Conservation (phyloP, 1,140 invertebrate genomes). For the Eciton burchellii region DNA sequence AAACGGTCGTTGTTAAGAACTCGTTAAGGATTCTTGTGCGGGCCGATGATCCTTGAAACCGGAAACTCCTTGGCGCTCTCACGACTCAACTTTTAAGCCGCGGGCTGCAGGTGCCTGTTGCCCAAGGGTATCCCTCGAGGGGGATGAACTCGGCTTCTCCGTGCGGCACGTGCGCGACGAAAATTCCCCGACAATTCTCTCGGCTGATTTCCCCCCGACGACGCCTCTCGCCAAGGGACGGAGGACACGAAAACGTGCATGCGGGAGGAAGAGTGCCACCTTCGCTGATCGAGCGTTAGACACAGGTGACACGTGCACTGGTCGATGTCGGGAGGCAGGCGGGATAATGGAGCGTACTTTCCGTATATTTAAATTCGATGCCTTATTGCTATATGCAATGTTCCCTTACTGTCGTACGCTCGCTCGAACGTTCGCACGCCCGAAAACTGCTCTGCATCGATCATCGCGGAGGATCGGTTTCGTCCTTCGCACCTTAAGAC, state of each 20-base stretch:
- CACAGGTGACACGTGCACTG: conserved; percentile 39
- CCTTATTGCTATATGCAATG: too few relatives aligned
- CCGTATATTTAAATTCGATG: too few relatives aligned
- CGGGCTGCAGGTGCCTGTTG: conserved; percentile 44
- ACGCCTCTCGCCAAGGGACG: conserved; percentile 11
- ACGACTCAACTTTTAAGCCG: conserved; percentile 23
- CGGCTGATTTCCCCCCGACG: neutral
- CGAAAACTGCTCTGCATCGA: too few relatives aligned
- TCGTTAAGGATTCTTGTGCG: conserved; percentile 47
- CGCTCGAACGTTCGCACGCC: too few relatives aligned
- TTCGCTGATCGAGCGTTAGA: conserved; percentile 1
- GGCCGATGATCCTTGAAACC: conserved; percentile 59
- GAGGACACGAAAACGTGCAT: conserved; percentile 37
- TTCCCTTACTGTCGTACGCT: too few relatives aligned
- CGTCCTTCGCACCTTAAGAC: too few relatives aligned
- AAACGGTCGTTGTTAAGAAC: conserved; percentile 47
- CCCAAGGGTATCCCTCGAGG: neutral
- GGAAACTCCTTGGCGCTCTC: conserved; percentile 42
- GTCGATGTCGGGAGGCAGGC: neutral
- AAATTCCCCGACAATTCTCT: conserved; percentile 43
- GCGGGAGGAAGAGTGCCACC: conserved; percentile 22
- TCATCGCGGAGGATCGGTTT: too few relatives aligned
- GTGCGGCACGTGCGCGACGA: conserved; percentile 43
- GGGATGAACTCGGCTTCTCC: conserved; percentile 22
- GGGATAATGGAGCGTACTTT: too few relatives aligned